Evolutionary conservation across 1,140 invertebrate genomes (phyloP), one percentile per base, ranked within the genome.

Genomic region (Drosophila aff.): DNA sequence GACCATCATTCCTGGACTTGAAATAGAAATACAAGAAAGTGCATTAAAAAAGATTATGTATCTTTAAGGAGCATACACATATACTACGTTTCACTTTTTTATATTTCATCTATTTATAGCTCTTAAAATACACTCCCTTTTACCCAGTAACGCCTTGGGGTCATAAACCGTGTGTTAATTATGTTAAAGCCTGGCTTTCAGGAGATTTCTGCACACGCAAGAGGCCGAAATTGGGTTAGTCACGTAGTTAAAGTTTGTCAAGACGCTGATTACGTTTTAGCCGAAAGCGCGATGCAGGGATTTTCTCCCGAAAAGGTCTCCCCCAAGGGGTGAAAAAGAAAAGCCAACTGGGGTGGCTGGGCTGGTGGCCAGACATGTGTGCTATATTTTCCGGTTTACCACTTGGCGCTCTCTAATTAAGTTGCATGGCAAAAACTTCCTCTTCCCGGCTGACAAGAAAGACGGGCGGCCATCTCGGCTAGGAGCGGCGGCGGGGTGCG

Each of bases 361-460:
- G 11, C 5, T 57, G 62, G 50, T 59, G 67, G 50, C 76, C 67
- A 68, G 49, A 81, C 78, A 75, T 79, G 64, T 86, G 85, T 90
- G 81, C 65, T 82, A 60, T 76, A 81, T 84, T 89, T 89, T 90
- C 81, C 77, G 82, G 71, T 85, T 90, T 90, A 90, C 79, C 85
- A 90, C 81, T 90, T 82, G 79, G 78, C 76, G 63, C 69, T 82
- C 82, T 82, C 81, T 90, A 90, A 90, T 90, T 90, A 90, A 90
- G 85, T 90, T 90, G 81, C 85, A 67, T 79, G 78, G 78, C 71
- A 79, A 82, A 89, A 85, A 76, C 82, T 90, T 62, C 43, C 76
- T 76, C 67, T 50, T n/a, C 7, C 67, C 49, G 83, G 81, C 81
- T 84, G 84, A 84, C 85, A 89, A 72, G 80, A 71, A 84, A 74